Conservation (phyloP, 1,140 invertebrate species). For the Heterodera schachtii region DNA sequence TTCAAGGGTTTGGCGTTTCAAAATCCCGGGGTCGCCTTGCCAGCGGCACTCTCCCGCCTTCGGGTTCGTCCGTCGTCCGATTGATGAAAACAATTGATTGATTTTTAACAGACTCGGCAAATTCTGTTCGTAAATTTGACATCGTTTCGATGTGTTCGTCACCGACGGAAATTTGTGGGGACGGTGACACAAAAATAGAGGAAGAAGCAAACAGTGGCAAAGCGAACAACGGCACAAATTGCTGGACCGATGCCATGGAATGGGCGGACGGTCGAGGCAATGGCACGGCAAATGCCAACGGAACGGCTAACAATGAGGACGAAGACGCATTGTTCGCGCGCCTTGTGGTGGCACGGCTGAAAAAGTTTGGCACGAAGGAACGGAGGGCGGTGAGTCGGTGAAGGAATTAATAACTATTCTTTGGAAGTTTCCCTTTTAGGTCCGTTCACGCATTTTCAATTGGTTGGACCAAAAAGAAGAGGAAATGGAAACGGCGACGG, state of each 20-base stretch:
- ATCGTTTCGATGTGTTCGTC: not conserved
- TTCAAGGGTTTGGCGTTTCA: conserved; percentile 34
- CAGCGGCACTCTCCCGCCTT: not conserved
- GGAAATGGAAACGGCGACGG: conserved; percentile 34
- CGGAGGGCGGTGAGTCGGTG: conserved; percentile 39
- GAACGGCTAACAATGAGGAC: conserved; percentile 36
- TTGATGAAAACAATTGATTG: no score
- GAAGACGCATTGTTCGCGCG: conserved; percentile 55
- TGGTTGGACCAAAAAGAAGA: conserved; percentile 47
- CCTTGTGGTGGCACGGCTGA: conserved; percentile 54
- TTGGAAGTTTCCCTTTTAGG: conserved; percentile 36
- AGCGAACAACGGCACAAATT: conserved; percentile 8
- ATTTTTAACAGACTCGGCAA: not conserved
- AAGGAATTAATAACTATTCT: conserved; percentile 17
- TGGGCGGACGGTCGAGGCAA: not conserved
- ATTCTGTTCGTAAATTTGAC: not conserved
- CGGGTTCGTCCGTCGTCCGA: not conserved
- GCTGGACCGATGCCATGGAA: conserved; percentile 10
- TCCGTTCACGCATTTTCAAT: conserved; percentile 45
- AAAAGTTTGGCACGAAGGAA: conserved; percentile 52
- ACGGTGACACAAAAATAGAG: not conserved
- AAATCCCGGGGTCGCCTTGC: conserved; percentile 17
- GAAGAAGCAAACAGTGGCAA: conserved; percentile 3
- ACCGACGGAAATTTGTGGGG: not conserved
- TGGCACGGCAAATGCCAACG: conserved; percentile 14